Evolutionary conservation across 2,888 invertebrate genomes (phyloP), one percentile per base, ranked within the genome.

Genomic region (Caenorhabditis japonica): DNA sequence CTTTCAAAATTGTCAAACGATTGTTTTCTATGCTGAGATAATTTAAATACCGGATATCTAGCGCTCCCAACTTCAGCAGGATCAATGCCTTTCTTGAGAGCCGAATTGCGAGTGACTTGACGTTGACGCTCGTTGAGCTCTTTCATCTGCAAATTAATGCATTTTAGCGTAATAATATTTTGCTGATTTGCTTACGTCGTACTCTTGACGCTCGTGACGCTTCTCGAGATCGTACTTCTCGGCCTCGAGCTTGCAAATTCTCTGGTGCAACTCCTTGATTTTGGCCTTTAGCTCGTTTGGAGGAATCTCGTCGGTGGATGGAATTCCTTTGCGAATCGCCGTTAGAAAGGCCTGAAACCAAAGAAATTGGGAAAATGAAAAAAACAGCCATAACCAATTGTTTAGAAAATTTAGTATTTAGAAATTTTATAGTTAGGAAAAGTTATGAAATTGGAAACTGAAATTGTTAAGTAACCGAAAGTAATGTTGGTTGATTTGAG

Each of bases 161-260:
- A 30, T 30, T 30, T 30, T 10, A 30, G 30, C n/a, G n/a, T n/a
- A n/a, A n/a, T n/a, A n/a, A n/a, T n/a, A n/a, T n/a, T n/a, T n/a
- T n/a, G n/a, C n/a, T n/a, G n/a, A n/a, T n/a, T n/a, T n/a, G n/a
- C 80, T 58, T 21, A 86, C 85, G 69, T 87, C 87, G 75, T 87
- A 87, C 23, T 80, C 82, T 66, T 87, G 87, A 34, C 85, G 76
- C 62, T 87, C 87, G 72, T 86, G 84, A 43, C 86, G 75, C 69
- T 85, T 87, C 75, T 87, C 87, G 74, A 86, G 77, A 68, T 87
- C 87, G 78, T 87, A 87, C 66, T 85, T 86, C 58, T 84, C 82
- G 17, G 85, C 76, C 62, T 87, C 87, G 53, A 87, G 79, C 51
- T 81, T 82, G 77, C 84, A 84, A 38, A 87, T 86, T 56, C 83